Percentiles rank a stretch among this genome's conserved stretches.
Evolutionary conservation across 2,797 vertebrate species (phyloP).

Genomic region (Hippocampus kuda): DNA sequence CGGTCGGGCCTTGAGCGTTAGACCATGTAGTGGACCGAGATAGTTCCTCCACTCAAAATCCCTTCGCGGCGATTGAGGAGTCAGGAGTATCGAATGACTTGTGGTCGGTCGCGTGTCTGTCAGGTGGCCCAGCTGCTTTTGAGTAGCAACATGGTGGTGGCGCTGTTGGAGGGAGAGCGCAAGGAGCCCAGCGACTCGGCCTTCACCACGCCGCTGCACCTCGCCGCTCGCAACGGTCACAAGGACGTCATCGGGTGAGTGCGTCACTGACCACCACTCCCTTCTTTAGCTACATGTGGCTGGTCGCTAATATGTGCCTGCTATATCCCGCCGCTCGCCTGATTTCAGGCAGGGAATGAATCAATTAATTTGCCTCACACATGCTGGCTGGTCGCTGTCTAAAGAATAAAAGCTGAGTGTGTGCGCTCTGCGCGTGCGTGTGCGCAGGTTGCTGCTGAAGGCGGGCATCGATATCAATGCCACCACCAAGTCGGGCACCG

Average conservation of each 20-base stretch:
- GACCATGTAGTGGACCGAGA: too few relatives aligned
- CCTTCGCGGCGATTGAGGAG: too few relatives aligned
- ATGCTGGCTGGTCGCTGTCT: not conserved
- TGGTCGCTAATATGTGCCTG: too few relatives aligned
- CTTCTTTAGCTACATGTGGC: too few relatives aligned
- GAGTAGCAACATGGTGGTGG: constrained; percentile 88
- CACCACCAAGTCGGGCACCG: constrained; percentile 85
- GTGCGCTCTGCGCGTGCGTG: not conserved
- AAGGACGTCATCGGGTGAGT: constrained; percentile 84
- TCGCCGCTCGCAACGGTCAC: constrained; percentile 90
- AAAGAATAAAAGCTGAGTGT: not conserved
- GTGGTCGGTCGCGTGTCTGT: not conserved
- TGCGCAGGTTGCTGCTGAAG: constrained; percentile 78
- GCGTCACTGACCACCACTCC: too few relatives aligned
- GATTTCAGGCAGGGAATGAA: not conserved
- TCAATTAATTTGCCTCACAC: not conserved
- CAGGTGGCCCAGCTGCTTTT: constrained; percentile 89
- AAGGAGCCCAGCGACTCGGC: constrained; percentile 82
- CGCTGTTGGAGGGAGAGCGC: constrained; percentile 83
- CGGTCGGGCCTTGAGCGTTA: too few relatives aligned
- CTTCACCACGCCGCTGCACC: constrained; percentile 85
- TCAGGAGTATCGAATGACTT: too few relatives aligned
- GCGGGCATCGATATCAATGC: constrained; percentile 92
- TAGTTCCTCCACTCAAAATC: too few relatives aligned
- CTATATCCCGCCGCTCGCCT: too few relatives aligned